These are phyloP conservation scores for Drosophila heteroneura DNA, from an alignment of 2,888 invertebrate genomes.

Conservation along the genomic window DNA sequence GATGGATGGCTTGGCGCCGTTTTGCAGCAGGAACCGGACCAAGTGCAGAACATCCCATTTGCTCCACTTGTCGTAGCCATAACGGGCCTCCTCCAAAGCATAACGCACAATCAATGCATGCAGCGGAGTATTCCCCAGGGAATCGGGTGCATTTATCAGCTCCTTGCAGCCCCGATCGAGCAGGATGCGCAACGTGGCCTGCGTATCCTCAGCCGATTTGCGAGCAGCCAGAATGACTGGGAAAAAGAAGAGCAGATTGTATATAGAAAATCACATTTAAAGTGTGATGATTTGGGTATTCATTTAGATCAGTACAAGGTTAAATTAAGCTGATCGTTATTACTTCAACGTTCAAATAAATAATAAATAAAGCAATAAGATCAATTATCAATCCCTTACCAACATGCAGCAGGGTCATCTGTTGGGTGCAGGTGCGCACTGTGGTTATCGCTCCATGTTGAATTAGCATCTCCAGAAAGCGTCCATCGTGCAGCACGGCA, in stretches of 20 bases:
- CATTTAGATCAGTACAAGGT: no score
- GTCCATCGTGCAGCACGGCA: constrained; percentile 90
- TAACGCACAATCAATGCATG: constrained; percentile 89
- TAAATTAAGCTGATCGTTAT: neutral
- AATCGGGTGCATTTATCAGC: constrained; percentile 90
- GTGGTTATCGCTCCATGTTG: constrained; percentile 90
- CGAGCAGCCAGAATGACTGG: constrained; percentile 89
- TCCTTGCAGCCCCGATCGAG: constrained; percentile 91
- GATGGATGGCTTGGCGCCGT: constrained; percentile 89
- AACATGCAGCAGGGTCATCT: constrained; percentile 89
- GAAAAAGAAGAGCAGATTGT: neutral
- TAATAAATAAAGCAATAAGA: constrained; percentile 11
- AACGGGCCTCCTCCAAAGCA: constrained; percentile 89
- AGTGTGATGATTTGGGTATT: neutral
- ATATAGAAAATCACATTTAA: neutral
- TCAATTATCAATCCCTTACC: constrained; percentile 81
- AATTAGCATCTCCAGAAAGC: constrained; percentile 89
- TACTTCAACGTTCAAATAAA: neutral
- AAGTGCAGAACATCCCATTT: constrained; percentile 91
- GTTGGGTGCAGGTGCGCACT: constrained; percentile 89
- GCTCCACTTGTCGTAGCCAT: constrained; percentile 90
- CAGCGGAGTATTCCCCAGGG: constrained; percentile 90
- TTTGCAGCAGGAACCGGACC: constrained; percentile 88
- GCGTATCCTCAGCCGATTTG: constrained; percentile 90
- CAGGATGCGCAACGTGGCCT: constrained; percentile 89